Base-by-base conservation (phyloP, 2,797 vertebrate genomes). In the Hemibagrus guttatus region DNA sequence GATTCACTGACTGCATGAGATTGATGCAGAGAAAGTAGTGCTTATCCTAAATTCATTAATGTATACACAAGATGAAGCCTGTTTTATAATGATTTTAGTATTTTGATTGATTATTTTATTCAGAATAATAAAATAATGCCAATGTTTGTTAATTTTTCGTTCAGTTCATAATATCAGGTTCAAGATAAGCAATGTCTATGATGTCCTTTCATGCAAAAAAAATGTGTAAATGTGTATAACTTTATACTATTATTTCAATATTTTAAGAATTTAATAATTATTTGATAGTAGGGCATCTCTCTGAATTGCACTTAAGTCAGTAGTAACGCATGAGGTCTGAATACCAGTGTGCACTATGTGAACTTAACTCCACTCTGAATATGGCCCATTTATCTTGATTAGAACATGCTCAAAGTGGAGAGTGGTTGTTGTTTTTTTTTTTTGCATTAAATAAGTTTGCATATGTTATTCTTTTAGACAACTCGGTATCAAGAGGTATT, bases 401-500 rank as follows among this genome's bases (percentile, higher is more conserved):
- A 39, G 2, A 74, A 68, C 46, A 17, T 52, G 4, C 35, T 46
- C 42, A n/a, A 23, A 75, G 17, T 11, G 1, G 42, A 35, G 17
- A 7, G n/a, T 4, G 54, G n/a, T n/a, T n/a, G n/a, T n/a, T n/a
- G n/a, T n/a, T n/a, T n/a, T n/a, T n/a, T 35, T 54, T 35, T 54
- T 68, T 83, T 68, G 17, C 63, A 66, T 61, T 56, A 58, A 72
- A 49, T 28, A 56, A 16, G 11, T 28, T 88, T 63, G 26, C 31
- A 31, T 81, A 42, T 71, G 1, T 5, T 72, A 12, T 76, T n/a
- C 13, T 85, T 88, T 61, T 16, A 88, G 87, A 83, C 6, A 46
- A 42, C 7, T 84, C 80, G n/a, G 84, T 79, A 88, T 84, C 81
- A 75, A 31, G 64, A 31, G 56, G 72, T 46, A 86, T 84, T 84